Evolutionary conservation across 2,888 invertebrate species (phyloP).

Genomic region (Plutella xylostella): DNA sequence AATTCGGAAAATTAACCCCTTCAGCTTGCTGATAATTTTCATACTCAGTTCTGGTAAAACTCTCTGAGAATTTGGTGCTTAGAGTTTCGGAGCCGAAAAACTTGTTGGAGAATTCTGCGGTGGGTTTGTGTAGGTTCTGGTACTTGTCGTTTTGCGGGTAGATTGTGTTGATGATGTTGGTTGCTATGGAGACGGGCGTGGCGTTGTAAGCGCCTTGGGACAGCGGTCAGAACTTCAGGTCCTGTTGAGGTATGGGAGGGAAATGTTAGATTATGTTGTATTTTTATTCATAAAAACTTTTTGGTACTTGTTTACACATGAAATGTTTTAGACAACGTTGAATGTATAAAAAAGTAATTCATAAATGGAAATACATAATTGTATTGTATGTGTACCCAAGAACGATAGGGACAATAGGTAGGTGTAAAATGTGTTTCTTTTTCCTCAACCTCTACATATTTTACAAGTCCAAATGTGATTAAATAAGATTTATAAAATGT

Average conservation of each 20-base stretch:
- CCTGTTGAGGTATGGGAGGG: conserved; percentile 35
- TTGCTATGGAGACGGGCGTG: conserved; percentile 51
- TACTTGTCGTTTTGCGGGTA: conserved; percentile 51
- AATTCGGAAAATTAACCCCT: conserved; percentile 43
- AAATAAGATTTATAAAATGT: too few species aligned
- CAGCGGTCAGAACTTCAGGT: conserved; percentile 73
- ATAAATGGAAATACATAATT: too few species aligned
- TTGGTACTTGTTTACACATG: too few species aligned
- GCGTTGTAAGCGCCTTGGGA: conserved; percentile 44
- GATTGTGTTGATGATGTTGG: conserved; percentile 51
- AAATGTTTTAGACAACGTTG: too few species aligned
- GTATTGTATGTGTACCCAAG: too few species aligned
- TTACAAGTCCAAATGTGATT: too few species aligned
- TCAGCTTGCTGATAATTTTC: conserved; percentile 49
- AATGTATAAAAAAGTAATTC: too few species aligned
- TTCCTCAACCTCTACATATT: too few species aligned
- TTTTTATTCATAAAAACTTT: too few species aligned
- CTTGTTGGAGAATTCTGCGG: conserved; percentile 26
- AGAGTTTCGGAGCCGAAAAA: conserved; percentile 55
- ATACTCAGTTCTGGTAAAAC: conserved; percentile 26
- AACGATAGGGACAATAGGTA: too few species aligned
- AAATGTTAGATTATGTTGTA: too few species aligned
- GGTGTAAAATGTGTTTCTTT: too few species aligned
- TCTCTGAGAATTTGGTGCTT: conserved; percentile 44
- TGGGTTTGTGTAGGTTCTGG: conserved; percentile 39